Evolutionary conservation across 2,113 vertebrate species (phyloP).

Genomic region (Gadus chalcogrammus): DNA sequence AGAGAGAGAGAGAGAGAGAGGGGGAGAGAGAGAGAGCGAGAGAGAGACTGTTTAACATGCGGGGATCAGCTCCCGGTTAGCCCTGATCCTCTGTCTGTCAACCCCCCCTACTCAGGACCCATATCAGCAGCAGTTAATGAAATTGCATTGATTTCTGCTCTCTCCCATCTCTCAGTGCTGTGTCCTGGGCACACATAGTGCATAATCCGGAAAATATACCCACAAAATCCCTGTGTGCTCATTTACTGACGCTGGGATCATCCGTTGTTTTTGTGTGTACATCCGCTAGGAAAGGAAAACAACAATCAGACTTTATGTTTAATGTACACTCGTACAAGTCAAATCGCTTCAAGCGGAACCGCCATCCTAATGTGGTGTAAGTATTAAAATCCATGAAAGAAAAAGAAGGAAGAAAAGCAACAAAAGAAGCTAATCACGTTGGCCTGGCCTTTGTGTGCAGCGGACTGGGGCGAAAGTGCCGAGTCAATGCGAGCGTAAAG

Average conservation of each 20-base stretch:
- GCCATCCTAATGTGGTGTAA: too few relatives aligned
- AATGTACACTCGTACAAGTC: too few relatives aligned
- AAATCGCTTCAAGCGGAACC: too few relatives aligned
- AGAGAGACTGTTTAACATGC: neutral
- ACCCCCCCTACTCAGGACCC: slow-evolving; percentile 19
- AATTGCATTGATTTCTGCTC: slow-evolving; percentile 67
- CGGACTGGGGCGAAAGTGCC: too few relatives aligned
- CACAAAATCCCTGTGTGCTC: slow-evolving; percentile 27
- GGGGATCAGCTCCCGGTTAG: slow-evolving; percentile 37
- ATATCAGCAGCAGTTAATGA: slow-evolving; percentile 66
- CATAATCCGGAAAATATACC: slow-evolving; percentile 33
- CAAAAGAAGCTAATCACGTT: too few relatives aligned
- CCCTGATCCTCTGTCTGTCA: slow-evolving; percentile 20
- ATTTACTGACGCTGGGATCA: slow-evolving; percentile 31
- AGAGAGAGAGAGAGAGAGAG: neutral
- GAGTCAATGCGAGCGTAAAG: too few relatives aligned
- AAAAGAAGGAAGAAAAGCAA: too few relatives aligned
- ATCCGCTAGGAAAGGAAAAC: too few relatives aligned
- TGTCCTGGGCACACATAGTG: slow-evolving; percentile 25
- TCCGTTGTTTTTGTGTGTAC: neutral
- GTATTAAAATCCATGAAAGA: too few relatives aligned
- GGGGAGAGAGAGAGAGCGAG: slow-evolving; percentile 20
- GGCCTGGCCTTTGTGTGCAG: too few relatives aligned
- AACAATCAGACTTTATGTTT: too few relatives aligned
- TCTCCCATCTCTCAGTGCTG: slow-evolving; percentile 9